A percentile compares a stretch with the other conserved stretches of the same genome.
Evolutionary conservation across 2,888 invertebrate species (phyloP).

Genomic region (Vesta saturnalis): DNA sequence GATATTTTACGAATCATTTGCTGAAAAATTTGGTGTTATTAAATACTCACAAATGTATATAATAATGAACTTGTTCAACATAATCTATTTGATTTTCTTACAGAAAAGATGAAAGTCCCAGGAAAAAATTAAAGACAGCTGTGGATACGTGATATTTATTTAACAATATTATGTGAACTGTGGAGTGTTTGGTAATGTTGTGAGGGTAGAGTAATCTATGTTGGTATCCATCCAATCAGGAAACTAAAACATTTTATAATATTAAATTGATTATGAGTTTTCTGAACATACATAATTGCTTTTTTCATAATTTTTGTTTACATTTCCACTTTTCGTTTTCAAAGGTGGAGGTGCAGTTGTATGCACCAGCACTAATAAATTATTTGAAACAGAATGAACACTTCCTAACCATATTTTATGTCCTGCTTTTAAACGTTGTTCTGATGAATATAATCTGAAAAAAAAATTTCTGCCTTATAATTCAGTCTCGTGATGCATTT

Average conservation of each 20-base stretch:
- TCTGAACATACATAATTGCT: background rate
- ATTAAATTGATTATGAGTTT: background rate
- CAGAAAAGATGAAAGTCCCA: background rate
- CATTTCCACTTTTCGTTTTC: background rate
- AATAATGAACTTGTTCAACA: background rate
- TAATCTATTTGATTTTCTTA: background rate
- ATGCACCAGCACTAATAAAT: constrained; percentile 69
- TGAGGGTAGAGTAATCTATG: constrained; percentile 22
- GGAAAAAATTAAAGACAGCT: constrained; percentile 16
- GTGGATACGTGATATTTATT: background rate
- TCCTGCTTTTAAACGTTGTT: constrained; percentile 64
- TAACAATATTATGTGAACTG: constrained; percentile 13
- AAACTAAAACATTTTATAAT: constrained; percentile 54
- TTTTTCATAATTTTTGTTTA: background rate
- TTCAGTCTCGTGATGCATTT: no score
- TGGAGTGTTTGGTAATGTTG: constrained; percentile 44
- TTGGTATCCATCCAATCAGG: constrained; percentile 60
- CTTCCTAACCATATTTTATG: constrained; percentile 67
- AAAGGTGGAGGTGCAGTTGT: constrained; percentile 68
- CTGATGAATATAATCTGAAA: constrained; percentile 66
- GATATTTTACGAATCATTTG: constrained; percentile 47
- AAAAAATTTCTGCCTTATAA: constrained; percentile 10
- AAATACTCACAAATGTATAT: constrained; percentile 31
- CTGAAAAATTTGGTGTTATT: constrained; percentile 45
- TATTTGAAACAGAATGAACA: constrained; percentile 67